These are phyloP conservation scores for Scaptomyza flava DNA, from an alignment of 2,888 invertebrate genomes.

Conservation along the genomic window DNA sequence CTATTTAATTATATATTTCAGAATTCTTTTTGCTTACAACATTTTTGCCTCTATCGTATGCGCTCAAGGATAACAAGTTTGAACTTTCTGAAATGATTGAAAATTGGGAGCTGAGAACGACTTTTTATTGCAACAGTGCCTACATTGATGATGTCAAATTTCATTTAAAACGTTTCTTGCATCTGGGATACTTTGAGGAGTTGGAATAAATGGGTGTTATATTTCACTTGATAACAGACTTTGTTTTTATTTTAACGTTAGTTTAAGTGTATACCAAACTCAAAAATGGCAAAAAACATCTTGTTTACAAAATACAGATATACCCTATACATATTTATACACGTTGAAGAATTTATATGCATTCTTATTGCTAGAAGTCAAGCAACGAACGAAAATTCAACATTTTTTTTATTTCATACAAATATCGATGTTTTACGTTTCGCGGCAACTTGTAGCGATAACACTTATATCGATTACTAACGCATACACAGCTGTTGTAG, in stretches of 20 bases:
- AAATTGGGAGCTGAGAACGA: slow-evolving; percentile 20
- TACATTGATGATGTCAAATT: slow-evolving; percentile 49
- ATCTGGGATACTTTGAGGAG: slow-evolving; percentile 58
- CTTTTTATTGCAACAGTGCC: slow-evolving; percentile 28
- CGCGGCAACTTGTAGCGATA: background rate
- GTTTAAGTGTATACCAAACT: too few relatives aligned
- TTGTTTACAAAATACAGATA: too few relatives aligned
- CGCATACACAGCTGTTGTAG: slow-evolving; percentile 5
- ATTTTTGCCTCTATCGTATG: slow-evolving; percentile 48
- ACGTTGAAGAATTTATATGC: too few relatives aligned
- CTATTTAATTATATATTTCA: slow-evolving; percentile 4
- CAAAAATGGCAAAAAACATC: too few relatives aligned
- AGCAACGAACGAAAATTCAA: too few relatives aligned
- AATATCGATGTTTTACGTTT: background rate
- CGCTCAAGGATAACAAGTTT: slow-evolving; percentile 13
- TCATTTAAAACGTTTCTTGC: slow-evolving; percentile 36
- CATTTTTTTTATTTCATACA: background rate
- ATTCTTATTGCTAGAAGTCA: too few relatives aligned
- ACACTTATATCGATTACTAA: slow-evolving; percentile 31
- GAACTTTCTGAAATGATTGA: slow-evolving; percentile 50
- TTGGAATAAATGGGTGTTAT: slow-evolving; percentile 1
- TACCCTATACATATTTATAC: too few relatives aligned
- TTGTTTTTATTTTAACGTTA: too few relatives aligned
- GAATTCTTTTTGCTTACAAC: slow-evolving; percentile 35
- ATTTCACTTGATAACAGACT: too few relatives aligned